phyloP scores from a whole-genome alignment of 2,888 invertebrate genomes.

The Nephrotoma guestfalica region DNA sequence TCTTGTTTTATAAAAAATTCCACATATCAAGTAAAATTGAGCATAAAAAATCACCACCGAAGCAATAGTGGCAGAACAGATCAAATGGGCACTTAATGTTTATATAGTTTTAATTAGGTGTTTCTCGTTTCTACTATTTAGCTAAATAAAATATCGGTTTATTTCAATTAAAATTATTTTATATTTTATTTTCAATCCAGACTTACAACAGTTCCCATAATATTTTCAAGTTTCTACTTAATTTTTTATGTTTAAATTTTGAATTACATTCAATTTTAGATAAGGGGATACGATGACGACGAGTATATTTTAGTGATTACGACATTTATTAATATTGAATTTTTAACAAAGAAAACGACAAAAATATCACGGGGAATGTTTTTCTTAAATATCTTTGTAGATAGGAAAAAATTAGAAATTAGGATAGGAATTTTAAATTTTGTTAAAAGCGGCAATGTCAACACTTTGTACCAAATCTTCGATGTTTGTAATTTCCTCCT shows the following conservation, averaged over 20 bases:
- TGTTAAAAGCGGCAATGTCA: slow-evolving; percentile 92
- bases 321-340: not conserved
- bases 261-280: not conserved
- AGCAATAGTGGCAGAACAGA: too few species aligned
- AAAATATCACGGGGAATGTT: not conserved
- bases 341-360: not conserved
- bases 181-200: not conserved
- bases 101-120: too few species aligned
- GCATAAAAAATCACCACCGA: too few species aligned
- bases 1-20: too few species aligned
- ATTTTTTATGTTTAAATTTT: not conserved
- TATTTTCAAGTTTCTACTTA: not conserved
- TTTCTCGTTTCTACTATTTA: too few species aligned
- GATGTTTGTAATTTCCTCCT: slow-evolving; percentile 68
- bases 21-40: too few species aligned
- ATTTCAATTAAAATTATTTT: not conserved
- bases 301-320: not conserved
- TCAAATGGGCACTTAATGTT: too few species aligned
- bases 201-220: not conserved
- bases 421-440: slow-evolving; percentile 67
- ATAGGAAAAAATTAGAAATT: not conserved
- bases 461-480: slow-evolving; percentile 85
- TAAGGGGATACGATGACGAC: not conserved
- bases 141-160: too few species aligned
- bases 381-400: not conserved